Base-by-base conservation (phyloP, 2,888 invertebrate species). In the Ferrisia virgata region DNA sequence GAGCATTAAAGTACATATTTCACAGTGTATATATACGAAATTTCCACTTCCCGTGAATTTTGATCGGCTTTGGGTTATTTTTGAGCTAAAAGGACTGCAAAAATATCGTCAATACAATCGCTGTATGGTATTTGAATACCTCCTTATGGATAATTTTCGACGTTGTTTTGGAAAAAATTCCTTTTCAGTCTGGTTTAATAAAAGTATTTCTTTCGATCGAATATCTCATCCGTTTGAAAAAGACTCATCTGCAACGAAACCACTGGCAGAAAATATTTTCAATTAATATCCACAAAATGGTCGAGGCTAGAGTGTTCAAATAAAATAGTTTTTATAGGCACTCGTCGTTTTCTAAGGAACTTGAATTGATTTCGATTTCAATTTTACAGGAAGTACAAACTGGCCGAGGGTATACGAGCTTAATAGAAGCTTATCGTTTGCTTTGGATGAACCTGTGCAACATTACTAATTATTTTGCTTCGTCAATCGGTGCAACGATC, bases 381-480 rank as follows among this genome's bases (percentile, higher is more conserved):
- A 40, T 31, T 80, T 47, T 33, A 31, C 80, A 82, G 82, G 82
- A 82, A 25, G 82, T 82, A 33, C 64, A 25, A 28, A 58, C 15
- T 11, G 64, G 33, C 15, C 53, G 53, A 58, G 82, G 82, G 22
- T 82, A 82, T 53, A 82, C 64, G 31, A 39, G 58, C 22, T 33
- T 58, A 22, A 82, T 82, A 33, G 82, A 82, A 53, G 53, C 58
- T 22, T 82, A 82, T 64, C 58, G 82, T 53, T 39, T 82, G 58
- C 36, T 82, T 22, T 82, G 82, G 82, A 31, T 82, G 64, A 39
- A 36, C 15, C 13, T 82, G 39, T 82, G 82, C 36, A 58, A 64
- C 53, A 64, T 58, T 11, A 64, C 64, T 18, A 58, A 64, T 82
- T 25, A 82, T 64, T 82, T 82, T 5, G 82, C 82, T 33, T 64